Percentiles rank a stretch among this genome's conserved stretches.
Evolutionary conservation across 2,888 invertebrate species (phyloP).

Genomic region (Cacoxenus indagator): DNA sequence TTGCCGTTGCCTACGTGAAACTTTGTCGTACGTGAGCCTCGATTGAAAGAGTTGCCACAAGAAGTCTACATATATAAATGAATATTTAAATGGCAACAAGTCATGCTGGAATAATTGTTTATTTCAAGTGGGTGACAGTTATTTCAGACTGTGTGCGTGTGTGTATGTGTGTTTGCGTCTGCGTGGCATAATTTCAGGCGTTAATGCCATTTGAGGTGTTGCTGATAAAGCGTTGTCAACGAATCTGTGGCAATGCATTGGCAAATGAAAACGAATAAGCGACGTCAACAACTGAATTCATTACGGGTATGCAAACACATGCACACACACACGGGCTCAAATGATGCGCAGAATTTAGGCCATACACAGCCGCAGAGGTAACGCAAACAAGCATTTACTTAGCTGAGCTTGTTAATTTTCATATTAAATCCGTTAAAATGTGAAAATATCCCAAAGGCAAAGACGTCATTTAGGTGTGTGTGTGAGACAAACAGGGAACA

Average conservation of each 20-base stretch:
- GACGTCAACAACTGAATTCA: neutral
- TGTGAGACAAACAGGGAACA: neutral
- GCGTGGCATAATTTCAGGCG: neutral
- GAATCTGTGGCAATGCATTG: neutral
- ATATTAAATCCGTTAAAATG: slow-evolving; percentile 63
- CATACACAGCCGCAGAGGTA: too few relatives aligned
- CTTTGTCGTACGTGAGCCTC: neutral
- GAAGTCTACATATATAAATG: slow-evolving; percentile 37
- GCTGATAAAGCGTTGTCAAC: neutral
- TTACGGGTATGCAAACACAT: neutral
- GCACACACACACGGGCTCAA: neutral
- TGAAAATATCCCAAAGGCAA: slow-evolving; percentile 38
- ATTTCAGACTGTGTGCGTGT: neutral
- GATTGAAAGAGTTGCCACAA: slow-evolving; percentile 32
- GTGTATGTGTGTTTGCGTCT: neutral
- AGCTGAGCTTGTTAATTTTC: slow-evolving; percentile 50
- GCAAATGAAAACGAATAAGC: neutral
- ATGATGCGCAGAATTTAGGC: neutral
- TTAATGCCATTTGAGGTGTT: slow-evolving; percentile 7
- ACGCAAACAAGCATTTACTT: neutral
- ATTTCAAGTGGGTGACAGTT: slow-evolving; percentile 16
- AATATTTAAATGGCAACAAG: slow-evolving; percentile 61
- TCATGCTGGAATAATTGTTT: slow-evolving; percentile 61
- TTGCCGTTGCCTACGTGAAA: neutral
- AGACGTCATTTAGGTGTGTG: neutral